Percentiles rank a stretch among this genome's conserved stretches.
Evolutionary conservation across 2,888 invertebrate genomes (phyloP).

Genomic region (Tillus elongatus): DNA sequence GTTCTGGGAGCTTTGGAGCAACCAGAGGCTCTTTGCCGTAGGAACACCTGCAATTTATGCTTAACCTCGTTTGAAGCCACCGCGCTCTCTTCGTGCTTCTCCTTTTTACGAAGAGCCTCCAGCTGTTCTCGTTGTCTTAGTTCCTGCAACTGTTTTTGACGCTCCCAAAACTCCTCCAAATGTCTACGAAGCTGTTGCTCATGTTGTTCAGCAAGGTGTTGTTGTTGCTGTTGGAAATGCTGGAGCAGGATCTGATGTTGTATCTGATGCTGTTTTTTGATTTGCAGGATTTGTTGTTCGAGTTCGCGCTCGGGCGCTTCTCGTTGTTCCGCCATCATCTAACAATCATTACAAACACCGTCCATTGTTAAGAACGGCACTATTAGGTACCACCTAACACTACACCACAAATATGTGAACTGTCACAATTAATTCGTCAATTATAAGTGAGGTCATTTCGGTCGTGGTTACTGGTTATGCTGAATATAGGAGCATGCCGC

Average conservation of each 20-base stretch:
- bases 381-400: too few species aligned
- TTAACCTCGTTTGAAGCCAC: conserved; percentile 95
- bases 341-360: too few species aligned
- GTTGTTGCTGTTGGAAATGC: conserved; percentile 85
- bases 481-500: conserved; percentile 27
- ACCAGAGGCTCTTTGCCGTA: conserved; percentile 39
- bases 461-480: conserved; percentile 33
- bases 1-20: conserved; percentile 34
- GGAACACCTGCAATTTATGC: conserved; percentile 77
- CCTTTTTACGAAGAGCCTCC: conserved; percentile 83
- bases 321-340: too few species aligned
- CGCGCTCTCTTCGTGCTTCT: conserved; percentile 91
- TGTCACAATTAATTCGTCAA: conserved; percentile 37
- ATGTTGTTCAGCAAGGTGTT: conserved; percentile 83
- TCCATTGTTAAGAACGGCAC: too few species aligned
- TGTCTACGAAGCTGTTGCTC: conserved; percentile 83
- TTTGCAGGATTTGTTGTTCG: conserved; percentile 54
- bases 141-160: conserved; percentile 73
- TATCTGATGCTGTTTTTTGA: conserved; percentile 88
- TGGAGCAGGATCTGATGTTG: conserved; percentile 86
- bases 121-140: conserved; percentile 70
- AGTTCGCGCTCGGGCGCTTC: conserved; percentile 41
- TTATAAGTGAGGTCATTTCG: conserved; percentile 41
- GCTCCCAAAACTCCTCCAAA: conserved; percentile 86
- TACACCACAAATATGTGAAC: too few species aligned